These are phyloP conservation scores for Alces alces DNA, from an alignment of 2,113 vertebrate genomes.

Conservation along the genomic window DNA sequence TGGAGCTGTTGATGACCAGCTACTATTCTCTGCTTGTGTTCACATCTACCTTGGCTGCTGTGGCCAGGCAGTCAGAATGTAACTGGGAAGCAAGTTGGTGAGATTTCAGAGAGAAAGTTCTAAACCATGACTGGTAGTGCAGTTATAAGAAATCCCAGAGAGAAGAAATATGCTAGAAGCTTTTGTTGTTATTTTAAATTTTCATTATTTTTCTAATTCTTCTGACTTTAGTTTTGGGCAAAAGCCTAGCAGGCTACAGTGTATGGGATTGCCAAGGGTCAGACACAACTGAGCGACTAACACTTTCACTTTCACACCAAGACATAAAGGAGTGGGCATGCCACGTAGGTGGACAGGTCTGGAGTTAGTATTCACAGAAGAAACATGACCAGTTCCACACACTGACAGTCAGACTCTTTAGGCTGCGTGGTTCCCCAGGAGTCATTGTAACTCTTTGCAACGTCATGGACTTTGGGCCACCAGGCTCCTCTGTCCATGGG, in stretches of 20 bases:
- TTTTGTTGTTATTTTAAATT: slow-evolving; percentile 13
- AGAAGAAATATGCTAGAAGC: background rate
- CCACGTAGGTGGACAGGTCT: background rate
- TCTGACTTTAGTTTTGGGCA: background rate
- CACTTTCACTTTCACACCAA: background rate
- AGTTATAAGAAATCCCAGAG: background rate
- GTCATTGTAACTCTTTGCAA: background rate
- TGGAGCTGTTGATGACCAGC: background rate
- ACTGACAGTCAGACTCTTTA: background rate
- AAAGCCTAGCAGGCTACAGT: background rate
- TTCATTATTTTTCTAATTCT: background rate
- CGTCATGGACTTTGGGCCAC: background rate
- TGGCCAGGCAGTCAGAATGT: background rate
- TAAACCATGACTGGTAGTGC: background rate
- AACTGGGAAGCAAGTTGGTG: background rate
- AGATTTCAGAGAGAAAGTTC: background rate
- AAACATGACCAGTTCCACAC: background rate
- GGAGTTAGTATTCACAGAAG: background rate
- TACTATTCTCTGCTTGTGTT: background rate
- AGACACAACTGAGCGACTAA: background rate
- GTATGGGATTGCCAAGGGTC: background rate
- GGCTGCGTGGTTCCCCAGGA: background rate
- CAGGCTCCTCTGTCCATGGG: background rate
- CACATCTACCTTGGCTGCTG: background rate
- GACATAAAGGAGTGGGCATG: background rate